A percentile compares a stretch with the other conserved stretches of the same genome.
These are phyloP conservation scores for Moxostoma hubbsi DNA, from an alignment of 2,797 vertebrate genomes.

Conservation along the genomic window DNA sequence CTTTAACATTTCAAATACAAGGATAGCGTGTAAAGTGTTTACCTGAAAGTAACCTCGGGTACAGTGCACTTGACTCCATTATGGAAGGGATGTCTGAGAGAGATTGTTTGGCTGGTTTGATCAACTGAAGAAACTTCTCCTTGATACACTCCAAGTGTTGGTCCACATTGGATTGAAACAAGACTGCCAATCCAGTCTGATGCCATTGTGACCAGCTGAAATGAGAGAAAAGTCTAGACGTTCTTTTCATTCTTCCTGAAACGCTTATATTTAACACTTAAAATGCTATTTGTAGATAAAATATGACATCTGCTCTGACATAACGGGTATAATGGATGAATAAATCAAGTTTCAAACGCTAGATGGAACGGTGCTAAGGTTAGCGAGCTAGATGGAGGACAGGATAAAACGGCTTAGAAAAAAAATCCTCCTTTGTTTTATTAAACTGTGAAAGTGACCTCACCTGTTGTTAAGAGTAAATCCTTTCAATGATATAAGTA, in stretches of 20 bases:
- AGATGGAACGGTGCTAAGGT: slow-evolving; percentile 24
- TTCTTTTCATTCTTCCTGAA: neutral
- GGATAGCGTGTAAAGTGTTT: neutral
- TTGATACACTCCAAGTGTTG: slow-evolving; percentile 93
- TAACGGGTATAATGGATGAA: neutral
- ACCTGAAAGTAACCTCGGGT: slow-evolving; percentile 98
- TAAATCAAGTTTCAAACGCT: neutral
- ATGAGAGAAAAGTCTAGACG: neutral
- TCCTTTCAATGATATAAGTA: neutral
- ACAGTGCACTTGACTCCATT: slow-evolving; percentile 96
- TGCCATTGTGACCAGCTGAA: slow-evolving; percentile 78
- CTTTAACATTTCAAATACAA: neutral
- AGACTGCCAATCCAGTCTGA: slow-evolving; percentile 94
- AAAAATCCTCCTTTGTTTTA: neutral
- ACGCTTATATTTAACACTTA: neutral
- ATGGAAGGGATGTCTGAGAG: slow-evolving; percentile 92
- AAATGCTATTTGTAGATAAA: neutral
- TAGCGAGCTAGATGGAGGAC: slow-evolving; percentile 9
- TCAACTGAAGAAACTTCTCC: slow-evolving; percentile 95
- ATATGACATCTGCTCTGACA: neutral
- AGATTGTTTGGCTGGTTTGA: slow-evolving; percentile 94
- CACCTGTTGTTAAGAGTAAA: slow-evolving; percentile 11
- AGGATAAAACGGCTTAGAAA: neutral
- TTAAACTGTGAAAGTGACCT: neutral
- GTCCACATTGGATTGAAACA: slow-evolving; percentile 96